A percentile compares a stretch with the other conserved stretches of the same genome.
phyloP scores from a whole-genome alignment of 2,888 invertebrate species.

The Dryobota labecula region DNA sequence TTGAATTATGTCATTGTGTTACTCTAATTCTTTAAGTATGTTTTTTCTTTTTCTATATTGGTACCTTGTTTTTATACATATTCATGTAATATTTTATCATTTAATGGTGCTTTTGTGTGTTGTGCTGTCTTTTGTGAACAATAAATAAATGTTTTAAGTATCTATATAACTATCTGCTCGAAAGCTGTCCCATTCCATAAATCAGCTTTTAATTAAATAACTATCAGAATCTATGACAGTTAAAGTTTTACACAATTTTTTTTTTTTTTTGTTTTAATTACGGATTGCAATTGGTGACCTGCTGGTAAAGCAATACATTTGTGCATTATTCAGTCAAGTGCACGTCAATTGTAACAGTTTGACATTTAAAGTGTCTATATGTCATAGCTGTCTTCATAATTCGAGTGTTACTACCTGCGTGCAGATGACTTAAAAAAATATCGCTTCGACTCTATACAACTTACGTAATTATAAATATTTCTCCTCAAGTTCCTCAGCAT shows the following conservation, averaged over 20 bases:
- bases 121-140: too few relatives aligned
- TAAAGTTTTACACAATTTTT: too few relatives aligned
- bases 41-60: too few relatives aligned
- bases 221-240: not conserved
- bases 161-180: too few relatives aligned
- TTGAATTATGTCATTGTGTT: too few relatives aligned
- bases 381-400: not conserved
- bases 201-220: not conserved
- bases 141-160: too few relatives aligned
- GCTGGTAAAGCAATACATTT: not conserved
- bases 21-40: too few relatives aligned
- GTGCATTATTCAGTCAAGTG: not conserved
- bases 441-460: constrained; percentile 48
- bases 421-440: not conserved
- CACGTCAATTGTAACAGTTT: not conserved
- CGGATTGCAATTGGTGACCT: not conserved
- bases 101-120: too few relatives aligned
- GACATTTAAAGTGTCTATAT: not conserved
- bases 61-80: too few relatives aligned
- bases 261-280: too few relatives aligned
- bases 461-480: constrained; percentile 96
- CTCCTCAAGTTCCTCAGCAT: constrained; percentile 97
- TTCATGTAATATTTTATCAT: too few relatives aligned
- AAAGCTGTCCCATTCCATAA: not conserved
- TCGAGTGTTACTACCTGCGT: too few relatives aligned